Base-by-base conservation (phyloP, 2,113 vertebrate genomes). In the Merops nubicus region DNA sequence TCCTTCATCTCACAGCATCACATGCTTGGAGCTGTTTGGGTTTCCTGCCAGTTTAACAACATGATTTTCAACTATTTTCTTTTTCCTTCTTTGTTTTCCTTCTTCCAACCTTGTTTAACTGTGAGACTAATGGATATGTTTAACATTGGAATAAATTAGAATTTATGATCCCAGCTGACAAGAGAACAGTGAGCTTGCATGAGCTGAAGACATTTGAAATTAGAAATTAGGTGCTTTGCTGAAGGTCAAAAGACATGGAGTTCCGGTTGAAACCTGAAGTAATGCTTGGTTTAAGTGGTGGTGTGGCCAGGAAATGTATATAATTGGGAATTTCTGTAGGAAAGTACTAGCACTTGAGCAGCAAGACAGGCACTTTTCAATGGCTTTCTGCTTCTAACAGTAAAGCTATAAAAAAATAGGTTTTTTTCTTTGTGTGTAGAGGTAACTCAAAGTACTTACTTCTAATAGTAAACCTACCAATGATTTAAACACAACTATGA, bases 81-180 rank as follows among this genome's bases (percentile, higher is more conserved):
- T 79, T 78, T 80, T 73, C 22, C 6, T 88, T 82, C 60, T 91
- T 85, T 91, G 62, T 80, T 92, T 93, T 90, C n/a, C n/a, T n/a
- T n/a, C n/a, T n/a, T n/a, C 51, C 31, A 78, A 0, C 40, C 48
- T 68, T 69, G 17, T 28, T 90, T 90, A 65, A 74, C 83, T 84
- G 33, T 83, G n/a, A 91, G 34, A 86, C 63, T 88, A 92, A 95
- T 86, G 34, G 51, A 67, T 69, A 57, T 74, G 34, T 84, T 92
- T 88, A 93, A 74, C 63, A 40, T 28, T 65, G 51, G 25, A 77
- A 94, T 95, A 92, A 86, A 94, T 92, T 65, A 88, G 54, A 80
- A 91, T 74, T 88, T 86, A 67, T 77, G 50, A 84, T 88, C 67
- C 16, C 62, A 90, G 15, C 25, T 88, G 54, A 36, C 59, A 80